Evolutionary conservation across 2,888 invertebrate species (phyloP).

Genomic region (Lordiphosa andalusiaca): DNA sequence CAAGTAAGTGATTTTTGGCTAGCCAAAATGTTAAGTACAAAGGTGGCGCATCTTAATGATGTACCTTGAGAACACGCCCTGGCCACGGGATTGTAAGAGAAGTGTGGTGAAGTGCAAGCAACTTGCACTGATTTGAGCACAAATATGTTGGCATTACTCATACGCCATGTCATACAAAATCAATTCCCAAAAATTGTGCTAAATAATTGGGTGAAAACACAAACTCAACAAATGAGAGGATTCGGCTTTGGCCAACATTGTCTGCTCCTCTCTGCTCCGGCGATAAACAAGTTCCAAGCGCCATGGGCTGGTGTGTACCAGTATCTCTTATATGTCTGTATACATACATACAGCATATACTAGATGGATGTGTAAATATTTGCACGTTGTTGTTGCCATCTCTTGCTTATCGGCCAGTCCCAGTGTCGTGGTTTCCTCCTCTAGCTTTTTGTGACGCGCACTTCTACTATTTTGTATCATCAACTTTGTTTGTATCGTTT

Average conservation of each 20-base stretch:
- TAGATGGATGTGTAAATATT: constrained; percentile 12
- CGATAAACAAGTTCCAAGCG: constrained; percentile 58
- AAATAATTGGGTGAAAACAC: constrained; percentile 36
- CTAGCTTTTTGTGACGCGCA: constrained; percentile 27
- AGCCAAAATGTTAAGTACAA: constrained; percentile 25
- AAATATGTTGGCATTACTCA: constrained; percentile 27
- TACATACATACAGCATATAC: not conserved
- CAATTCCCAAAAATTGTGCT: constrained; percentile 26
- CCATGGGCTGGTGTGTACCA: constrained; percentile 43
- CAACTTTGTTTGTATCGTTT: constrained; percentile 43
- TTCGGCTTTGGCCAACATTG: constrained; percentile 13
- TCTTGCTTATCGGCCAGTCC: constrained; percentile 27
- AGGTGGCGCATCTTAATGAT: constrained; percentile 35
- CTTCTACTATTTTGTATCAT: constrained; percentile 12
- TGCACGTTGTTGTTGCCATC: constrained; percentile 18
- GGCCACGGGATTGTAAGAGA: constrained; percentile 48
- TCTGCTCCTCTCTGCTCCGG: constrained; percentile 3
- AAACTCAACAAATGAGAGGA: constrained; percentile 12
- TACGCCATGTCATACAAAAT: constrained; percentile 31
- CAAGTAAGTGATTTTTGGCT: constrained; percentile 69
- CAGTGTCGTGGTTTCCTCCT: constrained; percentile 1
- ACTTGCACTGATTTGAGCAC: constrained; percentile 1
- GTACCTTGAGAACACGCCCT: constrained; percentile 51
- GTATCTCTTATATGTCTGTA: constrained; percentile 26
- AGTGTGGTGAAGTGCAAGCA: constrained; percentile 18